Evolutionary conservation across 2,888 invertebrate genomes (phyloP), one percentile per base, ranked within the genome.

Genomic region (Heliconius ismenius): DNA sequence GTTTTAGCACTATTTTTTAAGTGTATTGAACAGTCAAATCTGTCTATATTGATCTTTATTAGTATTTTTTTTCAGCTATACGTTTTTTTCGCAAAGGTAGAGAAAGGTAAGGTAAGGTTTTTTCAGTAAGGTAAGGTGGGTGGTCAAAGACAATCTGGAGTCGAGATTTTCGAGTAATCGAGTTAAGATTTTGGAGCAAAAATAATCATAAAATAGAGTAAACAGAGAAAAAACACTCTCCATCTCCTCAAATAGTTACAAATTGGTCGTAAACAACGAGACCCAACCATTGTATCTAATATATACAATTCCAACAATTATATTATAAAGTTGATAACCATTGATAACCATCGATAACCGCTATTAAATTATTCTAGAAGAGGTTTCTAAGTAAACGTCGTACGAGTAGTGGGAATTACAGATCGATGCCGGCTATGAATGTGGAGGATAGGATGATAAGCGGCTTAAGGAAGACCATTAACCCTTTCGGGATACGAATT

Each of bases 381-480:
- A 60, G 26, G n/a, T 60, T 39, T 62, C 60, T 39, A 60, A 58
- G 72, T 39, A 26, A 58, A 65, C 39, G 62, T 39, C 13, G 32
- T 58, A 32, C 32, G 7, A 32, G 7, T 32, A 62, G 36, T 72
- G 73, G 73, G 36, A 73, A 73, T 73, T 73, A 73, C 73, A 73
- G 73, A 73, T 73, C 73, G 60, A 73, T 73, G 60, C 9, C 32
- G 58, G 39, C 18, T 73, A 39, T 62, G 26, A 60, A 18, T 62
- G 62, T 10, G 26, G 36, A 24, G 62, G 73, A 72, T 36, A 58
- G 60, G 60, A 73, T 73, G 39, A 69, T 49, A 73, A 62, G 18
- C 26, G 24, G 73, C 26, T 73, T 62, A 36, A 39, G 24, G 24
- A 18, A 39, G 39, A 70, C 21, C 69, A 32, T 70, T 65, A 54